These are phyloP conservation scores for Tichodroma muraria DNA, from an alignment of 2,113 vertebrate genomes.

Conservation along the genomic window DNA sequence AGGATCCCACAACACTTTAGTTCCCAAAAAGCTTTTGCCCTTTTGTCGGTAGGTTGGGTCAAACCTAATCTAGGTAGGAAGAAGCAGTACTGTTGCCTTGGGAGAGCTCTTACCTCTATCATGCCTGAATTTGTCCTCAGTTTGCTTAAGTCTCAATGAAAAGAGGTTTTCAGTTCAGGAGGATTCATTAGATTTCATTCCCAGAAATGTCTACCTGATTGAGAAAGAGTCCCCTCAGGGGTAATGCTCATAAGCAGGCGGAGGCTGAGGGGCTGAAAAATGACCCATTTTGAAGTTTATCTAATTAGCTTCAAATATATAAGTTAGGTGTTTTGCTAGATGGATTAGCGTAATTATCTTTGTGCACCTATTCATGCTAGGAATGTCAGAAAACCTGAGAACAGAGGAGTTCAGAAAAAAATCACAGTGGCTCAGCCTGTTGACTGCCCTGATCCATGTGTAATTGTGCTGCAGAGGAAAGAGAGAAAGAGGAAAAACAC, in stretches of 20 bases:
- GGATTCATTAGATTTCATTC: conserved; percentile 55
- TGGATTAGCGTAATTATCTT: conserved; percentile 59
- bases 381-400: conserved; percentile 42
- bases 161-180: conserved; percentile 48
- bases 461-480: not conserved
- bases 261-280: conserved; percentile 51
- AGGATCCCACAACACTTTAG: not conserved
- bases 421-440: not conserved
- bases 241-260: conserved; percentile 24
- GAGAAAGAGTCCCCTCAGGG: conserved; percentile 55
- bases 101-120: not conserved
- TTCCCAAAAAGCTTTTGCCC: not conserved
- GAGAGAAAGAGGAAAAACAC: not conserved
- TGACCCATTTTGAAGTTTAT: conserved; percentile 63
- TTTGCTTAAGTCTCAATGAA: conserved; percentile 14
- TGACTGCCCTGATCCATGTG: not conserved
- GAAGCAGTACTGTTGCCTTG: not conserved
- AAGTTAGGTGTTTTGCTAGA: conserved; percentile 58
- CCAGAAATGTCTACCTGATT: conserved; percentile 54
- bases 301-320: conserved; percentile 56
- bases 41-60: not conserved
- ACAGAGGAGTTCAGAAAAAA: not conserved
- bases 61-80: not conserved
- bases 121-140: conserved; percentile 1
- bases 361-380: conserved; percentile 32